Conservation (phyloP, 2,113 vertebrate species). For the Hippoglossus stenolepis region DNA sequence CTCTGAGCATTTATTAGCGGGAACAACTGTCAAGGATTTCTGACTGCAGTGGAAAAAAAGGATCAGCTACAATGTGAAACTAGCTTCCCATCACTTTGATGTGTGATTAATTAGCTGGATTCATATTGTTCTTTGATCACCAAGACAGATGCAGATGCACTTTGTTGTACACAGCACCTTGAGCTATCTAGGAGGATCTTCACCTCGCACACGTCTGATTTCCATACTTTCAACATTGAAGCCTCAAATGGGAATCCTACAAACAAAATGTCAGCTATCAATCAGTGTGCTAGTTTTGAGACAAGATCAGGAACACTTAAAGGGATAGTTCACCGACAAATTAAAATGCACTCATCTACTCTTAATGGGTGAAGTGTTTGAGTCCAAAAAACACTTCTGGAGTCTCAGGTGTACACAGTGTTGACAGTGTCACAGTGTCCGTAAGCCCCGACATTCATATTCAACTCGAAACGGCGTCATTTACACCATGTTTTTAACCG, state of each 20-base stretch:
- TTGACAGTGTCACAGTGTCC: no score
- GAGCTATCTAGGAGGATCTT: conserved; percentile 23
- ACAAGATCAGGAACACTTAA: conserved; percentile 20
- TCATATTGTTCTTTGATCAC: conserved; percentile 66
- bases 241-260: conserved; percentile 41
- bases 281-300: conserved; percentile 32
- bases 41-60: conserved; percentile 31
- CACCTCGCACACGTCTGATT: conserved; percentile 3
- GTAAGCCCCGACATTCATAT: no score
- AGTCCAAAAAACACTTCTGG: no score
- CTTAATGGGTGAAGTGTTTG: no score
- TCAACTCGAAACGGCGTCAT: no score
- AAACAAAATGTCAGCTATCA: conserved; percentile 58
- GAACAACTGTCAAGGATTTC: conserved; percentile 55
- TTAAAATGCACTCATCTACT: no score
- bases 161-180: conserved; percentile 44
- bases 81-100: conserved; percentile 50
- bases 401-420: no score
- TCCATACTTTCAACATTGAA: conserved; percentile 15
- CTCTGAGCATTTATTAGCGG: conserved; percentile 44
- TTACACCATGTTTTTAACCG: no score
- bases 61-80: conserved; percentile 9
- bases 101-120: conserved; percentile 64
- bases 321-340: no score
- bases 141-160: conserved; percentile 49